phyloP scores from a whole-genome alignment of 1,140 invertebrate species.

The Pygmarrhopalites habei region DNA sequence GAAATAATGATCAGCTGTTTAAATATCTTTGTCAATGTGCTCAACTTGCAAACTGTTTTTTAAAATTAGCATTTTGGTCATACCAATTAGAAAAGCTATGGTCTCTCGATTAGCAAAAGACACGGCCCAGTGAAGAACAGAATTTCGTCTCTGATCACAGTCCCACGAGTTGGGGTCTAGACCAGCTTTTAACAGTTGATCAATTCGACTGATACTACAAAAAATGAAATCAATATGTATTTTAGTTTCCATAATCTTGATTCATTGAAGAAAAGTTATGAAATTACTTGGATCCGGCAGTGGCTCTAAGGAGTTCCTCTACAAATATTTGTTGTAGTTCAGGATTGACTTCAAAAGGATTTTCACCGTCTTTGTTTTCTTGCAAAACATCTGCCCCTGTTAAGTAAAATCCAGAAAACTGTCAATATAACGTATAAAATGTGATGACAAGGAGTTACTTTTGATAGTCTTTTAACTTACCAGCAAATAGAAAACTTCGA shows the following conservation, averaged over 20 bases:
- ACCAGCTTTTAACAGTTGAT: constrained; percentile 35
- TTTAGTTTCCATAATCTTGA: not conserved
- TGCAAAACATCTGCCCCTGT: constrained; percentile 55
- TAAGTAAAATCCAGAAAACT: too few relatives aligned
- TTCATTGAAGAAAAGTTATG: constrained; percentile 33
- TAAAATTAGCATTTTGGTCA: not conserved
- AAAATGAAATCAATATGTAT: constrained; percentile 26
- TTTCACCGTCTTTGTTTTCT: constrained; percentile 51
- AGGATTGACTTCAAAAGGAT: constrained; percentile 51
- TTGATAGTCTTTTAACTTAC: too few relatives aligned
- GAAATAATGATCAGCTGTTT: too few relatives aligned
- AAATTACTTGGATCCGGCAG: constrained; percentile 58
- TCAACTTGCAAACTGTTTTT: too few relatives aligned
- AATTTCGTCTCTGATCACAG: constrained; percentile 37
- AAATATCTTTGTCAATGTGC: too few relatives aligned
- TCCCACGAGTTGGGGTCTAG: constrained; percentile 38
- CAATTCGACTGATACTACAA: constrained; percentile 47
- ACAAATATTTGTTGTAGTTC: constrained; percentile 53
- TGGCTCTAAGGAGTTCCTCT: constrained; percentile 56
- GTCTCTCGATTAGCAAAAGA: constrained; percentile 35
- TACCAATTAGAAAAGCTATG: constrained; percentile 35
- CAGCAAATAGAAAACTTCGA: constrained; percentile 52
- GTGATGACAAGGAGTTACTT: constrained; percentile 49
- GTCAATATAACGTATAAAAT: not conserved
- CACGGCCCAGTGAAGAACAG: constrained; percentile 38